Base-by-base conservation (phyloP, 2,888 invertebrate species). In the Galeruca laticollis region DNA sequence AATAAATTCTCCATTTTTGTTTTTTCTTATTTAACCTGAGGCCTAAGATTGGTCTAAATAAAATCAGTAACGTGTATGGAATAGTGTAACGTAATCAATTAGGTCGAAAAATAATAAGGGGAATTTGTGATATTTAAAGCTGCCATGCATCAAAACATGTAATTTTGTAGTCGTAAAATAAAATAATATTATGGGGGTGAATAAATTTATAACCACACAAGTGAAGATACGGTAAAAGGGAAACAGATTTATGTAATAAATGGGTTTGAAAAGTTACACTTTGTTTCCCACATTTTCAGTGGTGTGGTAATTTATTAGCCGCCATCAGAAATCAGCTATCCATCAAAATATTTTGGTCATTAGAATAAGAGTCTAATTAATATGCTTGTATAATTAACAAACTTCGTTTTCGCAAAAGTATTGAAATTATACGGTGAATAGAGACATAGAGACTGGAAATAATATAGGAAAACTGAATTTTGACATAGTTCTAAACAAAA, bases 131-230 rank as follows among this genome's bases (percentile, higher is more conserved):
- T 75, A 75, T 71, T 71, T 69, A 54, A 75, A 76, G 74, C 73
- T 72, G 73, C 70, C 75, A 73, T 72, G 74, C 73, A 73, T 71
- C 71, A 71, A 70, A 76, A 74, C 77, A 75, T 76, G 74, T 77
- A 77, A 77, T 77, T 77, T 73, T 73, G 72, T 67, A 68, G 73
- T 72, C 73, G 72, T 77, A 76, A 76, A 75, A 74, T 70, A 73
- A 71, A 70, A 72, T 72, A 70, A 70, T 66, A 71, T 64, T 68
- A 73, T 73, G 57, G 72, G 77, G 77, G 77, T 76, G 77, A 76
- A 78, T 78, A 78, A 78, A 78, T 76, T 76, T 76, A 73, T 73
- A 70, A 57, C 63, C 56, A 68, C 62, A 68, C 57, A 57, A 71
- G 69, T 70, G 72, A 63, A 67, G 62, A 68, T 62, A 52, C 69